phyloP scores from a whole-genome alignment of 53 echinoderm and acorn worm genomes.

The Arbacia lixula region DNA sequence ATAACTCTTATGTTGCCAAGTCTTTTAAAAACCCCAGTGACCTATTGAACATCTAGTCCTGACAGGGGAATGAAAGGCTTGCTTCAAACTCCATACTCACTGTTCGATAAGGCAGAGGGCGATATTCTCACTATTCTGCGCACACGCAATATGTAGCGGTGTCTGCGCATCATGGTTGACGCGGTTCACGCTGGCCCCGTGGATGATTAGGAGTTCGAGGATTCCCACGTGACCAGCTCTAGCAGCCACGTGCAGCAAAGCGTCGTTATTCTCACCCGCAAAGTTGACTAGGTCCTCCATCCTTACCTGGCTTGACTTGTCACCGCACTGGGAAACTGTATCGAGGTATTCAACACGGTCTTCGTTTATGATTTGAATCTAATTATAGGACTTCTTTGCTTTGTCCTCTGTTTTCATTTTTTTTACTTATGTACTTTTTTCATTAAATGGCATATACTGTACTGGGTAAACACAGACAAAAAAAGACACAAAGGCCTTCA shows the following conservation, averaged over 20 bases:
- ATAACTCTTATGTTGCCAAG: no score
- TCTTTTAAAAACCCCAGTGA: no score
- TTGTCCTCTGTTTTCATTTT: no score
- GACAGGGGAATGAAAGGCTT: not conserved
- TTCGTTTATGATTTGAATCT: not conserved
- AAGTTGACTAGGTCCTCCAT: constrained; percentile 25
- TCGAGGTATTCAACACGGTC: not conserved
- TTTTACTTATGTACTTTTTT: no score
- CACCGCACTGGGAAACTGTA: not conserved
- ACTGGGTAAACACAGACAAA: no score
- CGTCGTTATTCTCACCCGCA: constrained; percentile 27
- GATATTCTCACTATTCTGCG: constrained; percentile 4
- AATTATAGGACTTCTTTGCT: no score
- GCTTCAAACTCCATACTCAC: no score
- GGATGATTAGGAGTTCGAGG: not conserved
- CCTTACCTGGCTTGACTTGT: not conserved
- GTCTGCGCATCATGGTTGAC: constrained; percentile 28
- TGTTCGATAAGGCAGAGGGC: constrained; percentile 31
- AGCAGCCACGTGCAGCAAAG: constrained; percentile 20
- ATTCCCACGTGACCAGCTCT: constrained; percentile 5
- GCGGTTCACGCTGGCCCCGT: not conserved
- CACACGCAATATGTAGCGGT: constrained; percentile 22
- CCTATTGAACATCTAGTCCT: no score
- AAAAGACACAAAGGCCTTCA: no score
- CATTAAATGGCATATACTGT: no score